phyloP scores from a whole-genome alignment of 2,797 vertebrate species.

The Pantherophis alleghaniensis region DNA sequence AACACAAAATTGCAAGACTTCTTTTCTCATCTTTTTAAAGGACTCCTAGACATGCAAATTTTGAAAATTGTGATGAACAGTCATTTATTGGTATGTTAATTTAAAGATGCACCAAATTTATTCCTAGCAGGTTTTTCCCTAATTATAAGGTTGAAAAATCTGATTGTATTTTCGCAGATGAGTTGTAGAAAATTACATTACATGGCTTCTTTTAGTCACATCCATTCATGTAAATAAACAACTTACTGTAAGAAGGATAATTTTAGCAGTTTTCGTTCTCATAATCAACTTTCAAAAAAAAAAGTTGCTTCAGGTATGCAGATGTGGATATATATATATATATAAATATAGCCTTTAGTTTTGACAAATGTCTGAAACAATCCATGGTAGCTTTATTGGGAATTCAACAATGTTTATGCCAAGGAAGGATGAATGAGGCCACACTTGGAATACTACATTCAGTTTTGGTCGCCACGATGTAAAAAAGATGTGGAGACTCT shows the following conservation, averaged over 20 bases:
- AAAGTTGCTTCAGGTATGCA: slow-evolving; percentile 17
- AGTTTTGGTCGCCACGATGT: too few relatives aligned
- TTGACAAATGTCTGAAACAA: not conserved
- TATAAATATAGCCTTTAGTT: not conserved
- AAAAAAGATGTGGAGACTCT: too few relatives aligned
- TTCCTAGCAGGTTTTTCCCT: slow-evolving; percentile 59
- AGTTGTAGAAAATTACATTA: slow-evolving; percentile 62
- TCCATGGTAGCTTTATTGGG: too few relatives aligned
- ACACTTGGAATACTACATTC: too few relatives aligned
- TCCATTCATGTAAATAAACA: slow-evolving; percentile 62
- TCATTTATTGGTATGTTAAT: slow-evolving; percentile 65
- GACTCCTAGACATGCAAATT: slow-evolving; percentile 65
- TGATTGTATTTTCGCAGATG: slow-evolving; percentile 66
- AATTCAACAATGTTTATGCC: not conserved
- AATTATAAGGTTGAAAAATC: slow-evolving; percentile 62
- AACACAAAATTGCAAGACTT: slow-evolving; percentile 39
- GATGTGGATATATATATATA: slow-evolving; percentile 16
- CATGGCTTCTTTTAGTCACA: slow-evolving; percentile 50
- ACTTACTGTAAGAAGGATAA: slow-evolving; percentile 17
- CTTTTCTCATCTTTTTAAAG: slow-evolving; percentile 32
- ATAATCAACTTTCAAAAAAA: slow-evolving; percentile 18
- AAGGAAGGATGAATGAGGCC: not conserved
- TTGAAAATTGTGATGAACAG: slow-evolving; percentile 60
- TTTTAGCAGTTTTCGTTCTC: slow-evolving; percentile 40
- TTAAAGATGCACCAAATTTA: slow-evolving; percentile 64